Conservation (phyloP, 1,140 invertebrate species). For the Cotesia typhae region DNA sequence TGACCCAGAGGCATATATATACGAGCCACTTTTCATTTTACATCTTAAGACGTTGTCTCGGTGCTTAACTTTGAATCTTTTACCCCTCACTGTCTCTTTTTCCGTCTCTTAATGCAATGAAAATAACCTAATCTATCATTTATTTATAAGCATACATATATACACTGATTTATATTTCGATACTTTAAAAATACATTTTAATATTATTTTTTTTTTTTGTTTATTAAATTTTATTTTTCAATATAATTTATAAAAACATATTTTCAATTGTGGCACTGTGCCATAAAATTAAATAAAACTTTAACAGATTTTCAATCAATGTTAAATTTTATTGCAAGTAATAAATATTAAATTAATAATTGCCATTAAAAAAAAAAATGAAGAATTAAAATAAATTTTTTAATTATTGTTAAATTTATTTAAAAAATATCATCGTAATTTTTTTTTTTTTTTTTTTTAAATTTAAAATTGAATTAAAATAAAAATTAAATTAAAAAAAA, state of each 20-base stretch:
- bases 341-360: constrained; percentile 30
- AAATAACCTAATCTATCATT: neutral
- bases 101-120: neutral
- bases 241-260: neutral
- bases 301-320: neutral
- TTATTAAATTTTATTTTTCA: constrained; percentile 7
- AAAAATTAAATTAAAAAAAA: constrained; percentile 26
- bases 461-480: neutral
- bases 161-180: neutral
- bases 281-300: constrained; percentile 4
- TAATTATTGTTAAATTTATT: no score
- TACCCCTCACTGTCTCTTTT: constrained; percentile 22
- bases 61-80: constrained; percentile 36
- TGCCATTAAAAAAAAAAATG: constrained; percentile 35
- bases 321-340: constrained; percentile 4
- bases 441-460: no score
- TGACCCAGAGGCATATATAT: constrained; percentile 58
- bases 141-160: no score
- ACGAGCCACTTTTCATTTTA: constrained; percentile 30
- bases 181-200: constrained; percentile 2
- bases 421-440: no score
- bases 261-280: constrained; percentile 17
- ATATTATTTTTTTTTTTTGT: constrained; percentile 2
- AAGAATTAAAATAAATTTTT: constrained; percentile 35
- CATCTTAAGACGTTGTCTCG: constrained; percentile 21